These are phyloP conservation scores for Spilogale gracilis DNA, from an alignment of 2,113 vertebrate species.

Conservation along the genomic window DNA sequence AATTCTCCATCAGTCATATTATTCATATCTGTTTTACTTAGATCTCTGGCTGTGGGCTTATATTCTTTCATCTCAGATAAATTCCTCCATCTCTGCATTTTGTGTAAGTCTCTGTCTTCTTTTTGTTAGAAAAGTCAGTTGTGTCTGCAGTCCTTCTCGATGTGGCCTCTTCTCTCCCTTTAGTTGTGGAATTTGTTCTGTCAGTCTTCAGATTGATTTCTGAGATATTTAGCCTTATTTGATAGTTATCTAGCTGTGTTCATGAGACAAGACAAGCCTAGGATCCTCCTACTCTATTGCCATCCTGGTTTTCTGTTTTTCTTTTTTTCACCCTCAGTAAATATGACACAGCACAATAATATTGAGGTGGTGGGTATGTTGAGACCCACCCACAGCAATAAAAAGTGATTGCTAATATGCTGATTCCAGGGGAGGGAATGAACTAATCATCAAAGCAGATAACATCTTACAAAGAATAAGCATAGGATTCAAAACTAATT, in stretches of 20 bases:
- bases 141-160: neutral
- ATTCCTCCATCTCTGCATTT: neutral
- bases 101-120: neutral
- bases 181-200: neutral
- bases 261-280: neutral
- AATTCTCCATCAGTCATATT: neutral
- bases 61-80: neutral
- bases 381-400: neutral
- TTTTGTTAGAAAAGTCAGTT: neutral
- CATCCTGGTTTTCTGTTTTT: neutral
- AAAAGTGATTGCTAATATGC: neutral
- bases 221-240: neutral
- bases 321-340: neutral
- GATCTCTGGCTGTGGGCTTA: neutral
- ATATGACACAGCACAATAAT: neutral
- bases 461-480: conserved; percentile 15
- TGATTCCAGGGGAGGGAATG: neutral
- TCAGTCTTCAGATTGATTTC: neutral
- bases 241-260: neutral
- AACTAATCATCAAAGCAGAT: conserved; percentile 14
- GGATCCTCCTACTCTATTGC: neutral
- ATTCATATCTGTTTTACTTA: neutral
- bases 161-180: neutral
- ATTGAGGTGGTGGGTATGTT: neutral
- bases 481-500: neutral